Conservation (phyloP, 2,888 invertebrate species). For the Dasypolia templi region DNA sequence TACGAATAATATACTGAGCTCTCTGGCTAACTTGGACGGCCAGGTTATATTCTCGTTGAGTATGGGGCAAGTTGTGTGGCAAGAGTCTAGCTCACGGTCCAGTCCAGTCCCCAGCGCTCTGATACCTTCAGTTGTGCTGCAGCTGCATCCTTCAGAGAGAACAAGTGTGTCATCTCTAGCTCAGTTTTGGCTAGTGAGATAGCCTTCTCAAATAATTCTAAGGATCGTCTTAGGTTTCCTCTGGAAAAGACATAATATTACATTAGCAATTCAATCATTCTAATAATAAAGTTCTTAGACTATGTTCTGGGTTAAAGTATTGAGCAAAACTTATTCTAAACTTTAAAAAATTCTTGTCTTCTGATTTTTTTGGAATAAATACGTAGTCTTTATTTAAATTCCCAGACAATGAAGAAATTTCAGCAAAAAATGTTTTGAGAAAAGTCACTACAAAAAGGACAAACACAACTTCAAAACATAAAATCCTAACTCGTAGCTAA, state of each 20-base stretch:
- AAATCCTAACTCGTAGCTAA: too few relatives aligned
- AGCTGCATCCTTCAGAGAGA: constrained; percentile 97
- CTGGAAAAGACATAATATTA: constrained; percentile 88
- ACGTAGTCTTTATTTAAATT: too few relatives aligned
- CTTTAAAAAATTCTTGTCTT: background rate
- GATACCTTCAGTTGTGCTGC: constrained; percentile 96
- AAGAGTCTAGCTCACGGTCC: constrained; percentile 87
- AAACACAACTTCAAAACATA: background rate
- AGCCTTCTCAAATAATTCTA: constrained; percentile 97
- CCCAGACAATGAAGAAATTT: background rate
- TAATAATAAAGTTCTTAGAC: background rate
- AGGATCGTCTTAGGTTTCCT: constrained; percentile 95
- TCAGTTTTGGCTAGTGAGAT: constrained; percentile 96
- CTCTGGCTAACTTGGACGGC: constrained; percentile 71
- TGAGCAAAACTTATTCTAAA: background rate
- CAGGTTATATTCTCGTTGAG: constrained; percentile 82
- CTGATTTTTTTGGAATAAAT: background rate
- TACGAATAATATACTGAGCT: constrained; percentile 51
- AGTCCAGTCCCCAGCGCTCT: constrained; percentile 93
- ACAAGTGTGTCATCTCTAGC: constrained; percentile 97
- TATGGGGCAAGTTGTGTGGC: constrained; percentile 61
- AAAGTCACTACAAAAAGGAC: background rate
- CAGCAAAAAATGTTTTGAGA: background rate
- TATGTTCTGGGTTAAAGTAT: background rate
- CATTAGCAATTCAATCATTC: constrained; percentile 1